Conservation (phyloP, 2,113 vertebrate species). For the Oryctolagus cuniculus region DNA sequence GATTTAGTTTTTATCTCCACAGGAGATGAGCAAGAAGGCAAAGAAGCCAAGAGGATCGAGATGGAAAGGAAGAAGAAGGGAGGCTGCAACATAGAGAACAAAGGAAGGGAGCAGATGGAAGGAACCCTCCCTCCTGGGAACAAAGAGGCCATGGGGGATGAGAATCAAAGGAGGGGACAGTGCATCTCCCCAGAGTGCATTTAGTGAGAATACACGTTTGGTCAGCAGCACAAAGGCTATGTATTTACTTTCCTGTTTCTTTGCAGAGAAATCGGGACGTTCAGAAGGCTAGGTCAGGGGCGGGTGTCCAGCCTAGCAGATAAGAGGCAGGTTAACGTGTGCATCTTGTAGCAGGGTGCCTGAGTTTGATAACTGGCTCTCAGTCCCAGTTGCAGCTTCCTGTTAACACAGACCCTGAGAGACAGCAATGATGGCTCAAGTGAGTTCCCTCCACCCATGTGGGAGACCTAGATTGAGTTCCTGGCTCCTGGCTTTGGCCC, state of each 20-base stretch:
- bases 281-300: neutral
- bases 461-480: too few relatives aligned
- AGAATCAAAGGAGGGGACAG: neutral
- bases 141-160: neutral
- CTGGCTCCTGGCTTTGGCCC: too few relatives aligned
- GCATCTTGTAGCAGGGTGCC: too few relatives aligned
- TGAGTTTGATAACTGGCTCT: too few relatives aligned
- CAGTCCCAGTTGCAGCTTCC: too few relatives aligned
- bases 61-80: neutral
- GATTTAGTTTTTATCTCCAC: neutral
- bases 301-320: too few relatives aligned
- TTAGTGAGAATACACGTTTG: neutral
- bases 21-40: neutral
- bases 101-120: constrained; percentile 6
- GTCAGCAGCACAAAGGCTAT: neutral
- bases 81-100: neutral
- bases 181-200: neutral
- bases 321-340: too few relatives aligned
- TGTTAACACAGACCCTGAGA: too few relatives aligned
- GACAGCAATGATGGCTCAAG: too few relatives aligned
- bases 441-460: too few relatives aligned
- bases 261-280: constrained; percentile 17
- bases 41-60: constrained; percentile 10
- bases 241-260: constrained; percentile 33
- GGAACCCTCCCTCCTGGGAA: neutral